Base-by-base conservation (phyloP, 2,888 invertebrate species). In the Lasioglossum zephyrum region DNA sequence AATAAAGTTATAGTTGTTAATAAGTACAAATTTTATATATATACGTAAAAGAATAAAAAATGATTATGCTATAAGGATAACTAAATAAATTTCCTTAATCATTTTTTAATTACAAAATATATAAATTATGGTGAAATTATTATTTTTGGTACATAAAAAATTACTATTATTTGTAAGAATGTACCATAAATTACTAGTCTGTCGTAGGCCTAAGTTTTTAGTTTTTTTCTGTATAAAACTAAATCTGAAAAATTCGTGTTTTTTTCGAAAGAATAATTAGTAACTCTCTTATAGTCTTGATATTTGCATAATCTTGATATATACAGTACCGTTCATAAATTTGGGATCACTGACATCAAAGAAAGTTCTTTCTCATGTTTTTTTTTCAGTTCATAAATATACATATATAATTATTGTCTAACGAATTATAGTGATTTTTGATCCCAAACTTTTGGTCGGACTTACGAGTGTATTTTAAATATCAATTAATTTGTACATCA, bases 401-500 rank as follows among this genome's bases (percentile, higher is more conserved):
- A 69, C 39, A 39, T 69, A 69, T 69, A 69, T 69, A 69, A 22
- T 69, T 69, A 69, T 69, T 69, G 69, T 69, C 69, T 39, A 39
- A 39, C 39, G 53, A 74, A 22, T 69, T 69, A 22, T 69, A 69
- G 22, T 63, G 16, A 63, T 63, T 63, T 36, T 63, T 63, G 63
- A 63, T 63, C 63, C 36, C 63, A 63, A 63, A 63, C 18, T 63
- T 63, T 26, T 63, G 63, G 31, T 63, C 63, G 63, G 63, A 31
- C 63, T 63, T 63, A 63, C 6, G 31, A 18, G 31, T 63, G 31
- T 63, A 63, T 63, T 18, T 63, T 63, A 26, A 63, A 63, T 63
- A 63, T 63, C 16, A 63, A 63, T 63, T 63, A 31, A 63, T 63
- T 63, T 63, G 63, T 63, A 63, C 63, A 36, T 36, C 2, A 6